Evolutionary conservation across 1,140 invertebrate genomes (phyloP), one percentile per base, ranked within the genome.

Genomic region (Pentalonia nigronervosa): DNA sequence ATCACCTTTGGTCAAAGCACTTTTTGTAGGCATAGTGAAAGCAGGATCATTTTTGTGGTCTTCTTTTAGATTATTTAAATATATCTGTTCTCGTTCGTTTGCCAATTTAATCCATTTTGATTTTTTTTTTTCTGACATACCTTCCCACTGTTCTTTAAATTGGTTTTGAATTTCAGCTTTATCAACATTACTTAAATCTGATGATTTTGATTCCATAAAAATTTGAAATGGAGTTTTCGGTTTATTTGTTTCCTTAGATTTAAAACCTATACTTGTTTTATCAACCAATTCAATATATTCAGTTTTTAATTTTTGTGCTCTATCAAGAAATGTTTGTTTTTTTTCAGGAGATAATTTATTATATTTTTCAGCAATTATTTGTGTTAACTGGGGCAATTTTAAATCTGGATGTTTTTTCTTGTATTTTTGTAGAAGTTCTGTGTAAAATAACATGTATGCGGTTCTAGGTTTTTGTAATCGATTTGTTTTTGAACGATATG

Each of bases 71-170:
- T 86, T 81, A 2, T 8, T 83, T 56, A 93, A 93, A 56, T 93
- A 93, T 86, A 20, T 41, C 4, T 93, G 47, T 45, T 93, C 91
- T 30, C 91, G 48, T 50, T 93, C 91, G 1, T 93, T 84, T 11
- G 91, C 91, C n/a, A 93, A 93, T 84, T 84, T 93, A 86, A 93
- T 93, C 81, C 81, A 93, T 41, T 93, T 93, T 56, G 91, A 93
- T 86, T 93, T 93, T 93, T 93, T 93, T 36, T 93, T 93, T 56
- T 93, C 91, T n/a, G 91, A 25, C 91, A 93, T 83, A 25, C 25
- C 53, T 17, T 93, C 81, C 91, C 91, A 93, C n/a, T 93, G 86
- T 86, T 93, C 91, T 93, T 93, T 93, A 3, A 53, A 86, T 56
- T 93, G 36, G 34, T 93, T 93, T 20, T 36, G 76, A 30, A 93